phyloP scores from a whole-genome alignment of 2,797 vertebrate genomes.

The Psittacula echo region DNA sequence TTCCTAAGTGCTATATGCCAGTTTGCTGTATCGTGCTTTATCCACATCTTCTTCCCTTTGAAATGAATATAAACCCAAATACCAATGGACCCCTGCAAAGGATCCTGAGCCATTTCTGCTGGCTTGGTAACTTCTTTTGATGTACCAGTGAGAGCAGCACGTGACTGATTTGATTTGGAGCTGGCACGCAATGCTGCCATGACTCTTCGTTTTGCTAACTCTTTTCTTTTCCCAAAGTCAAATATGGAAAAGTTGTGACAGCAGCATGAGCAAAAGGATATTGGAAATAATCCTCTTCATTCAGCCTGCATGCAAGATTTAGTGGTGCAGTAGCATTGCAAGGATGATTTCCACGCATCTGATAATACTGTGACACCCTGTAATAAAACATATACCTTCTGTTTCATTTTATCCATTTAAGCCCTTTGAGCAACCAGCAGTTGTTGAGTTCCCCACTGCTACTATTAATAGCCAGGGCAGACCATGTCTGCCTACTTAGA shows the following conservation, averaged over 20 bases:
- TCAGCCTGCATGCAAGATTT: constrained; percentile 51
- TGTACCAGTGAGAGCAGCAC: not conserved
- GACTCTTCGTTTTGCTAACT: constrained; percentile 23
- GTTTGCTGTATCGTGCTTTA: not conserved
- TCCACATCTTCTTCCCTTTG: not conserved
- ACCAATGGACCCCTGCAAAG: not conserved
- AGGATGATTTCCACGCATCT: constrained; percentile 68
- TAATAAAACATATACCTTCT: constrained; percentile 71
- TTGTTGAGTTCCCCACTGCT: constrained; percentile 66
- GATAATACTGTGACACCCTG: constrained; percentile 65
- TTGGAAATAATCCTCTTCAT: constrained; percentile 67
- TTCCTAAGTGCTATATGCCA: not conserved
- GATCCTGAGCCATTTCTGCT: constrained; percentile 22
- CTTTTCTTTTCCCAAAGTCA: constrained; percentile 46
- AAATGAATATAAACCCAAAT: constrained; percentile 30
- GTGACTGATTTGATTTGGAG: not conserved
- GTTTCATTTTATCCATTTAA: constrained; percentile 73
- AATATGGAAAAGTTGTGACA: constrained; percentile 60
- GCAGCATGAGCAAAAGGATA: constrained; percentile 57
- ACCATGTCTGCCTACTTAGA: constrained; percentile 63
- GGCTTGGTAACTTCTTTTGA: not conserved
- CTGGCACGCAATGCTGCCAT: not conserved
- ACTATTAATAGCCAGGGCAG: constrained; percentile 59
- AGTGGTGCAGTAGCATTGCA: constrained; percentile 60
- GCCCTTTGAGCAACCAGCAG: constrained; percentile 72